Conservation (phyloP, 35 echinoderm and acorn worm species). For the Acanthaster planci region DNA sequence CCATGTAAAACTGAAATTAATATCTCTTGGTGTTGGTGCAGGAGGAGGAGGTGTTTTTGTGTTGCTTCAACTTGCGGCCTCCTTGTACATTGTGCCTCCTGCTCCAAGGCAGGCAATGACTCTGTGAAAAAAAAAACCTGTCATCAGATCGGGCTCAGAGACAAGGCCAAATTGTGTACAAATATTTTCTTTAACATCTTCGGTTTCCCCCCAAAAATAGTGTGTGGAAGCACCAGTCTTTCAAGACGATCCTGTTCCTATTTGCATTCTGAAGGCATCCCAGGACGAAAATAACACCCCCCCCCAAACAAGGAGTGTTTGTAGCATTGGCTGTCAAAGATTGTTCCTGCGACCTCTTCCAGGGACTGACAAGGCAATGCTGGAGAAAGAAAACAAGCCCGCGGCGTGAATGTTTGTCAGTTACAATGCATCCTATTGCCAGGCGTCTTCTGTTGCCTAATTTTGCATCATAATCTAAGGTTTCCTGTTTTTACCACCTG, state of each 20-base stretch:
- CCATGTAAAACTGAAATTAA: not conserved
- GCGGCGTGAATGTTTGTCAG: slow-evolving; percentile 30
- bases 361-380: not conserved
- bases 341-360: slow-evolving; percentile 17
- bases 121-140: not conserved
- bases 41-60: too few relatives aligned
- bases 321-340: slow-evolving; percentile 11
- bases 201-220: slow-evolving; percentile 2
- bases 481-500: slow-evolving; percentile 33
- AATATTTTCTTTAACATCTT: slow-evolving; percentile 17
- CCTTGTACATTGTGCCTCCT: too few relatives aligned
- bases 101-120: not conserved
- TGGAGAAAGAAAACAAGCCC: slow-evolving; percentile 22
- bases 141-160: not conserved
- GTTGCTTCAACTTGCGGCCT: too few relatives aligned
- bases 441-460: slow-evolving; percentile 30
- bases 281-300: slow-evolving; percentile 6
- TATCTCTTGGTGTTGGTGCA: not conserved
- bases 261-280: not conserved
- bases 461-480: slow-evolving; percentile 34
- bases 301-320: slow-evolving; percentile 21
- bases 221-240: slow-evolving; percentile 9
- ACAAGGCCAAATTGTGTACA: not conserved
- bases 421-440: slow-evolving; percentile 29
- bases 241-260: slow-evolving; percentile 22